phyloP scores from a whole-genome alignment of 2,113 vertebrate species.

The Tautogolabrus adspersus region DNA sequence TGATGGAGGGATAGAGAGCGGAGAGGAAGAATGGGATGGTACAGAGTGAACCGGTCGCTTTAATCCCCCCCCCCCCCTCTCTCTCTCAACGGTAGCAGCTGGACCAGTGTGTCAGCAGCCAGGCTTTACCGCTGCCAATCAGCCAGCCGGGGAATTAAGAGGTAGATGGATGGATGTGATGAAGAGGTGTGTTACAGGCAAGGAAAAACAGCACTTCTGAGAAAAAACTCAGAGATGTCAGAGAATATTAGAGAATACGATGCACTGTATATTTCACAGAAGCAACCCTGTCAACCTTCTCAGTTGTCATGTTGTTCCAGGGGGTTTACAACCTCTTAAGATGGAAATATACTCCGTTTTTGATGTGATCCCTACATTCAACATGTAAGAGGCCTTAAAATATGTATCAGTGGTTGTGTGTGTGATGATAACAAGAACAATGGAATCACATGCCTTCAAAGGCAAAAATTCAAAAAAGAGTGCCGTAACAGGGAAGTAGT shows the following conservation, averaged over 20 bases:
- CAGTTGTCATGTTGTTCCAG: too few relatives aligned
- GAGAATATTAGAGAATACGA: too few relatives aligned
- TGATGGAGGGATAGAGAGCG: constrained; percentile 58
- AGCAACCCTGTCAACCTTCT: too few relatives aligned
- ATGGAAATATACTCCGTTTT: neutral
- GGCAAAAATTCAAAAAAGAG: neutral
- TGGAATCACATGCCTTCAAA: neutral
- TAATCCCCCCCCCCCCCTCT: constrained; percentile 63
- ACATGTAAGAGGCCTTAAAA: neutral
- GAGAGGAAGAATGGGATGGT: constrained; percentile 56
- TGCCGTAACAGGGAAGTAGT: neutral
- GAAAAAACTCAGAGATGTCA: too few relatives aligned
- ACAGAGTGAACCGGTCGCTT: constrained; percentile 47
- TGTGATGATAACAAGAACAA: neutral
- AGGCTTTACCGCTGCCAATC: constrained; percentile 61
- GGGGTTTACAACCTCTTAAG: neutral
- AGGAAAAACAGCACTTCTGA: neutral
- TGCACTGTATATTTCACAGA: too few relatives aligned
- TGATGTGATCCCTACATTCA: neutral
- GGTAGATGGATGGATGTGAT: neutral
- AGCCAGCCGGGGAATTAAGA: constrained; percentile 43
- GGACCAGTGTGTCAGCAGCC: constrained; percentile 57
- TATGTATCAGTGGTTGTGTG: neutral
- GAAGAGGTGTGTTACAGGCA: neutral
- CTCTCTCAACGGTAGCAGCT: constrained; percentile 65